Evolutionary conservation across 2,113 vertebrate species (phyloP), one percentile per base, ranked within the genome.

Genomic region (Xiphorhynchus elegans): DNA sequence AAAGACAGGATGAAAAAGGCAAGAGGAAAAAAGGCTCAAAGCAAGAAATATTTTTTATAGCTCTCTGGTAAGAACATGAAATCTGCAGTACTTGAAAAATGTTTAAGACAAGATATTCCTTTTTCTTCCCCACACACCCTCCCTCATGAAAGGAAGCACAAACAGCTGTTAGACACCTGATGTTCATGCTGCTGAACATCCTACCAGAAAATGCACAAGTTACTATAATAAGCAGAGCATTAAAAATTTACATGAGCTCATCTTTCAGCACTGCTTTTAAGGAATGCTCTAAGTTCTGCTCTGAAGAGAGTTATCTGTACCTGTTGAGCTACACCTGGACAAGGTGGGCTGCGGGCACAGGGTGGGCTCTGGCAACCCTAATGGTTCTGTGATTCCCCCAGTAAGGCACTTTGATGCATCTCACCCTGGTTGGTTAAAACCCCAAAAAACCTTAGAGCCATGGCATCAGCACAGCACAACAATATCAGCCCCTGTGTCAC

Each of bases 161-260:
- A 96, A 85, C 92, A 91, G 62, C 44, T 90, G 92, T 52, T 52
- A 64, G 56, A 82, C 66, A 94, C 18, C 55, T 6, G n/a, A 93
- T 83, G 94, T 31, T 69, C 63, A 58, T 11, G 25, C 31, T 93
- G 49, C 74, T 76, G 42, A 85, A 87, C 67, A 58, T 53, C 58
- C 74, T n/a, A 91, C 53, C 44, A 91, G 66, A 93, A 94, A 93
- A 91, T 17, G 21, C 37, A 75, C 21, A n/a, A 29, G 59, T 85
- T 87, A 67, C 75, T 85, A 55, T 50, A 81, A 26, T 47, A 72
- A 94, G 44, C 0, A 0, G 18, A 68, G 35, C 44, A 93, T 70
- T 70, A 55, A 84, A 56, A 77, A 20, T 21, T 69, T 64, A 66
- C 35, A 72, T 8, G 75, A 47, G 83, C 29, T 72, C 49, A 56